These are phyloP conservation scores for Umimayanthus kanabou DNA, from an alignment of 92 coral and sea anemone species.

Conservation along the genomic window DNA sequence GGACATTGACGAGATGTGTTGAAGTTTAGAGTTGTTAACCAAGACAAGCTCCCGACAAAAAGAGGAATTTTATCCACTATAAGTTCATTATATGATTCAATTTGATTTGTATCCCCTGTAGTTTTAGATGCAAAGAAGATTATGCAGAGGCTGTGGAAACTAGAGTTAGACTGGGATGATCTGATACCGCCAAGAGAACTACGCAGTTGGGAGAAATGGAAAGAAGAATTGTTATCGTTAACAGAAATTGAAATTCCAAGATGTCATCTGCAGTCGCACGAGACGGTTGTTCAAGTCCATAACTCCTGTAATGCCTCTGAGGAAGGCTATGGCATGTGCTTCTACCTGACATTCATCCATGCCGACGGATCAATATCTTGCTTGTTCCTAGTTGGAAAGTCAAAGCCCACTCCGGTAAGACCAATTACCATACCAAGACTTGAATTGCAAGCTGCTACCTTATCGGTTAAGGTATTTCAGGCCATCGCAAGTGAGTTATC, in stretches of 20 bases:
- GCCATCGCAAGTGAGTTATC: slow-evolving; percentile 43
- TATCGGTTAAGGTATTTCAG: slow-evolving; percentile 18
- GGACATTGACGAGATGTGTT: no score
- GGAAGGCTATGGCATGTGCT: slow-evolving; percentile 51
- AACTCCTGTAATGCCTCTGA: slow-evolving; percentile 55
- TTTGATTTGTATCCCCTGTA: no score
- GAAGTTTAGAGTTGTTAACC: no score
- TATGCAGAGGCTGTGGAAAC: slow-evolving; percentile 35
- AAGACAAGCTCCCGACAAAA: no score
- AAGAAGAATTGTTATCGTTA: slow-evolving; percentile 36
- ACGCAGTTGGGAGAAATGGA: slow-evolving; percentile 47
- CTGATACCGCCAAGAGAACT: slow-evolving; percentile 36
- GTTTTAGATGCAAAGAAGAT: slow-evolving; percentile 7
- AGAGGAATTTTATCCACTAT: no score
- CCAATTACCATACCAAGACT: slow-evolving; percentile 56
- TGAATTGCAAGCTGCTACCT: slow-evolving; percentile 51
- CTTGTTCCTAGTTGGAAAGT: slow-evolving; percentile 51
- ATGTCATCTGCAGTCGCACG: slow-evolving; percentile 28
- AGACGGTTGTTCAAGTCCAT: slow-evolving; percentile 34
- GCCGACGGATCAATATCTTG: slow-evolving; percentile 41
- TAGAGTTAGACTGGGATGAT: not conserved
- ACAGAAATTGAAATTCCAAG: slow-evolving; percentile 50
- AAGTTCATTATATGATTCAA: no score
- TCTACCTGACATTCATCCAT: slow-evolving; percentile 46
- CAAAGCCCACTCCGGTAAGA: slow-evolving; percentile 48